Evolutionary conservation across 2,113 vertebrate genomes (phyloP).

Genomic region (Melanerpes aurifrons): DNA sequence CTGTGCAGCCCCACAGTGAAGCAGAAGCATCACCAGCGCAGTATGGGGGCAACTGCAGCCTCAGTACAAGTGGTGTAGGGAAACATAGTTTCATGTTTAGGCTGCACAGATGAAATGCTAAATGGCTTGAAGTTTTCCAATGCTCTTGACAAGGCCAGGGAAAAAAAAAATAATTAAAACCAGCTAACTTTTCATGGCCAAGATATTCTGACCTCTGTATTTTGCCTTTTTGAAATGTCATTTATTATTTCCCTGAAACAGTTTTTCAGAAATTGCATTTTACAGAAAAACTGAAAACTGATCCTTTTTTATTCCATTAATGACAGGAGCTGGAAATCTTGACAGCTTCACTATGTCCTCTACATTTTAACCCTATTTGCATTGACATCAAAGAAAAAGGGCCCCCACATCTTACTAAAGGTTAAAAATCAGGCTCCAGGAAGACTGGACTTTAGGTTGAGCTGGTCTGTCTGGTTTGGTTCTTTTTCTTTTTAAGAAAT

Average conservation of each 20-base stretch:
- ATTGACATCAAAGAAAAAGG: background rate
- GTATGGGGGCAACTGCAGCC: background rate
- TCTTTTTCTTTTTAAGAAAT: background rate
- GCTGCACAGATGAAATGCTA: background rate
- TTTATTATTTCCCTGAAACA: background rate
- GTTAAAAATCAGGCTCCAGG: background rate
- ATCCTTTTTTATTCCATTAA: background rate
- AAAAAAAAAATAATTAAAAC: background rate
- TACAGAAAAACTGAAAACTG: background rate
- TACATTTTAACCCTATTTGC: background rate
- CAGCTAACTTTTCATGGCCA: background rate
- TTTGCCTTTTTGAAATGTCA: background rate
- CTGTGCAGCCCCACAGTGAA: background rate
- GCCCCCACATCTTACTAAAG: background rate
- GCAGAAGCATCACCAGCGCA: background rate
- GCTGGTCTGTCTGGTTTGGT: background rate
- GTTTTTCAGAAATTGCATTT: background rate
- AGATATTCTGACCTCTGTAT: background rate
- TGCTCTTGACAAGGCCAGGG: background rate
- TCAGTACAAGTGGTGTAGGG: background rate
- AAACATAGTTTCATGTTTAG: background rate
- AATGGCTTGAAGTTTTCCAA: background rate
- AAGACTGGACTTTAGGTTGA: background rate
- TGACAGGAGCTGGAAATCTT: background rate
- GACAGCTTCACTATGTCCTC: background rate